These are phyloP conservation scores for Ophion ventricosus DNA, from an alignment of 2,888 invertebrate genomes.

Conservation along the genomic window DNA sequence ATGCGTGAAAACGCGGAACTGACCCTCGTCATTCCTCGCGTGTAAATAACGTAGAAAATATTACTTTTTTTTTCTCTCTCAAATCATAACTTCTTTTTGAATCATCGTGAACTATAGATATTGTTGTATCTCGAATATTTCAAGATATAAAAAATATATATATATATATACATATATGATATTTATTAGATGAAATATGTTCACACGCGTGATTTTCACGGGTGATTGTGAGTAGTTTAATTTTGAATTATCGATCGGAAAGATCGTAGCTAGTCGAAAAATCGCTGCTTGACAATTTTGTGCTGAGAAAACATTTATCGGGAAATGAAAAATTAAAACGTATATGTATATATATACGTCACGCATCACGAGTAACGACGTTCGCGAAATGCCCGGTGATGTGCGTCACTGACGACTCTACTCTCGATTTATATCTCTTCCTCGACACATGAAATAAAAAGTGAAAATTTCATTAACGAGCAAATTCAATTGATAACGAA, in stretches of 20 bases:
- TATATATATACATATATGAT: conserved; percentile 51
- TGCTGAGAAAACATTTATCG: conserved; percentile 48
- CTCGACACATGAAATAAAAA: conserved; percentile 32
- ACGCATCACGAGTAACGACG: conserved; percentile 18
- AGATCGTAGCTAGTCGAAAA: conserved; percentile 57
- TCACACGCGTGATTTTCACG: conserved; percentile 57
- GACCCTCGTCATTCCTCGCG: conserved; percentile 61
- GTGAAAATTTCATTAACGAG: neutral
- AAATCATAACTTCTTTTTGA: conserved; percentile 19
- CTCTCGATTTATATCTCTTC: conserved; percentile 62
- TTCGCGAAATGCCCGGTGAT: conserved; percentile 6
- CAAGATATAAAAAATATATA: conserved; percentile 57
- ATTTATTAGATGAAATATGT: conserved; percentile 59
- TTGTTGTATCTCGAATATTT: conserved; percentile 64
- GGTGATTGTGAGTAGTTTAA: conserved; percentile 57
- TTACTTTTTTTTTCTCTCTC: conserved; percentile 5
- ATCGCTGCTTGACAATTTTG: conserved; percentile 62
- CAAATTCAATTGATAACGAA: conserved; percentile 36
- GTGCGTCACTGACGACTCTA: conserved; percentile 42
- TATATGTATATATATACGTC: conserved; percentile 35
- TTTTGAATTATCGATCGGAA: conserved; percentile 53
- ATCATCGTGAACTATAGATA: conserved; percentile 58
- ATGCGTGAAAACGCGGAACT: conserved; percentile 60
- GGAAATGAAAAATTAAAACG: neutral
- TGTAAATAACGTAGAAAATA: conserved; percentile 58